Conservation (phyloP, 2,113 vertebrate species). For the Neolamprologus falcicula region DNA sequence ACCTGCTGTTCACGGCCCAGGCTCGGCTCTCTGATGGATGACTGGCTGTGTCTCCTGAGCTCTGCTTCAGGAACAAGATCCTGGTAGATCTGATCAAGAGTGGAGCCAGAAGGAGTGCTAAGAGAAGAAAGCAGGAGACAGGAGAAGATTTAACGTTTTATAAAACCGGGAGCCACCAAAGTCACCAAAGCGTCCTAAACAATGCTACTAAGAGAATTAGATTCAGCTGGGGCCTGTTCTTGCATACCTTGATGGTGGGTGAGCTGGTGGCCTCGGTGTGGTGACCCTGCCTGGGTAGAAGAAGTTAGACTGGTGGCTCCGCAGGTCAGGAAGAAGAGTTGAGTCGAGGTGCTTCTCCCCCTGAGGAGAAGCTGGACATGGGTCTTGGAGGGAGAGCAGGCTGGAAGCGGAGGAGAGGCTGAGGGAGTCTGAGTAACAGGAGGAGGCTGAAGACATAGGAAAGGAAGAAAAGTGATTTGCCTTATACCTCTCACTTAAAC, state of each 20-base stretch:
- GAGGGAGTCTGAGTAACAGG: constrained; percentile 55
- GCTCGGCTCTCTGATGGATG: neutral
- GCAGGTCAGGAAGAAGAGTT: constrained; percentile 54
- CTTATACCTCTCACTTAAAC: neutral
- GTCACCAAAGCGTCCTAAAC: neutral
- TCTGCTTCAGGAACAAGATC: neutral
- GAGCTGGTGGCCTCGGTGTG: constrained; percentile 28
- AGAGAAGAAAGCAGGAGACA: neutral
- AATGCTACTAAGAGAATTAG: neutral
- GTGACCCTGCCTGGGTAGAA: constrained; percentile 56
- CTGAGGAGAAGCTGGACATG: constrained; percentile 25
- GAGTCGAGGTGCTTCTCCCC: constrained; percentile 32
- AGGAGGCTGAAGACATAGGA: neutral
- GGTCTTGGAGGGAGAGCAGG: constrained; percentile 83
- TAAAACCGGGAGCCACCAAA: neutral
- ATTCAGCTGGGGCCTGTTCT: neutral
- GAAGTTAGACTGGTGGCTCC: constrained; percentile 27
- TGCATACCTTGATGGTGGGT: constrained; percentile 3
- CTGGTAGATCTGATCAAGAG: neutral
- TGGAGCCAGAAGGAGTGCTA: neutral
- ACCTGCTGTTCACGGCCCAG: neutral
- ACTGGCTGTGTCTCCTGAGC: neutral
- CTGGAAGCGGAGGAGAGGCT: constrained; percentile 79
- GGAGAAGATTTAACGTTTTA: neutral
- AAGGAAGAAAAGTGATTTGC: neutral